Evolutionary conservation across 30 jellyfish, hydroid and myxozoan genomes (phyloP).

Genomic region (Chrysaora quinquecirrha): DNA sequence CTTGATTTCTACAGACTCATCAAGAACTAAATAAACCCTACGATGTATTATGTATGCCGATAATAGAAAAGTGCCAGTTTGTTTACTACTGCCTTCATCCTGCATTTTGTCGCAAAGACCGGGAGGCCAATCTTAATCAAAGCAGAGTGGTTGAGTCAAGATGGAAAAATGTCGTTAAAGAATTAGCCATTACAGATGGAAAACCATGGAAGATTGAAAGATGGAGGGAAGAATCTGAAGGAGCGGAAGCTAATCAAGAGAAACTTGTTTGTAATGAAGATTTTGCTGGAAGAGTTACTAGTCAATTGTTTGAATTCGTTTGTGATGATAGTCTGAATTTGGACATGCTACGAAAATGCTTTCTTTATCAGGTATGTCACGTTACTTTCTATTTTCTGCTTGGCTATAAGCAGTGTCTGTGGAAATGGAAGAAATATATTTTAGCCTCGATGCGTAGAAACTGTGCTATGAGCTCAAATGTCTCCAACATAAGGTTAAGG

Average conservation of each 20-base stretch:
- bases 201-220: constrained; percentile 63
- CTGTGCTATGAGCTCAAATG: too few relatives aligned
- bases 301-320: constrained; percentile 73
- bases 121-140: constrained; percentile 6
- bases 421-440: too few relatives aligned
- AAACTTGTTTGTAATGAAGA: constrained; percentile 13
- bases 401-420: too few relatives aligned
- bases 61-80: constrained; percentile 71
- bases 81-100: constrained; percentile 79
- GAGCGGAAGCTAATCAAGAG: constrained; percentile 2
- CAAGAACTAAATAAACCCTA: constrained; percentile 67
- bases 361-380: constrained; percentile 72
- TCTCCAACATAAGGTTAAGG: too few relatives aligned
- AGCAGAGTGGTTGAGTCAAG: constrained; percentile 29
- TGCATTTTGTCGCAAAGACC: constrained; percentile 43
- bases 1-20: too few relatives aligned
- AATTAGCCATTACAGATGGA: constrained; percentile 43
- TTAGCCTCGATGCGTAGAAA: too few relatives aligned
- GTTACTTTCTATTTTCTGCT: not conserved
- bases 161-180: constrained; percentile 58
- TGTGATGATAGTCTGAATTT: constrained; percentile 62
- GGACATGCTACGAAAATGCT: constrained; percentile 82
- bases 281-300: constrained; percentile 28
- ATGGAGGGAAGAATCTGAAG: constrained; percentile 45
- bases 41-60: constrained; percentile 72